These are phyloP conservation scores for Pangasianodon gigas DNA, from an alignment of 2,113 vertebrate species.

Conservation along the genomic window DNA sequence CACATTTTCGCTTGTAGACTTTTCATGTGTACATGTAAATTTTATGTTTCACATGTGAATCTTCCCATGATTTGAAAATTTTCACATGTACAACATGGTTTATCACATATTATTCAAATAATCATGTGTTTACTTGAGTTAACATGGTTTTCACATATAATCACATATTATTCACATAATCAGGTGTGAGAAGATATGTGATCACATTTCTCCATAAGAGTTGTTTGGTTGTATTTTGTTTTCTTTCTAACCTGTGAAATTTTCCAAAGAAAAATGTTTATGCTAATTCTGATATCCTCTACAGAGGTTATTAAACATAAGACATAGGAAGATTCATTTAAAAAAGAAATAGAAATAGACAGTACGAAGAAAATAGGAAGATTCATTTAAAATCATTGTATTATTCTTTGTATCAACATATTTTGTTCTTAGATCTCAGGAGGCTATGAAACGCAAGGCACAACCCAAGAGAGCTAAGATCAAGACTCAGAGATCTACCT, in stretches of 20 bases:
- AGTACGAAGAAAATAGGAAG: not conserved
- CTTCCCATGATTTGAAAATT: not conserved
- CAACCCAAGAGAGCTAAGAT: not conserved
- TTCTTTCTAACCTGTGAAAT: not conserved
- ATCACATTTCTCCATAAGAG: not conserved
- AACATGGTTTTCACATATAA: not conserved
- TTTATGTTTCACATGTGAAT: too few species aligned
- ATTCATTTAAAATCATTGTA: not conserved
- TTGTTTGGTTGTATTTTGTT: not conserved
- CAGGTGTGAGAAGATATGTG: not conserved
- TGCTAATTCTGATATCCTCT: not conserved
- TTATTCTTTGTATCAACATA: not conserved
- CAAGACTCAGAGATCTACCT: not conserved
- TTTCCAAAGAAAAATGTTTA: not conserved
- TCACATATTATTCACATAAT: not conserved
- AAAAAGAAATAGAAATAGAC: too few species aligned
- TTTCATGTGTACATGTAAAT: too few species aligned
- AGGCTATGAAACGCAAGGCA: not conserved
- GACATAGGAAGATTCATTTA: not conserved
- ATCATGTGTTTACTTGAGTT: not conserved
- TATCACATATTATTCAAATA: not conserved
- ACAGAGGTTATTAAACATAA: not conserved
- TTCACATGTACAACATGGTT: too few species aligned
- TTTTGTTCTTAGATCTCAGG: not conserved
- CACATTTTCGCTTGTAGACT: too few species aligned